phyloP scores from a whole-genome alignment of 1,140 invertebrate genomes.

The Mactra quadrangularis region DNA sequence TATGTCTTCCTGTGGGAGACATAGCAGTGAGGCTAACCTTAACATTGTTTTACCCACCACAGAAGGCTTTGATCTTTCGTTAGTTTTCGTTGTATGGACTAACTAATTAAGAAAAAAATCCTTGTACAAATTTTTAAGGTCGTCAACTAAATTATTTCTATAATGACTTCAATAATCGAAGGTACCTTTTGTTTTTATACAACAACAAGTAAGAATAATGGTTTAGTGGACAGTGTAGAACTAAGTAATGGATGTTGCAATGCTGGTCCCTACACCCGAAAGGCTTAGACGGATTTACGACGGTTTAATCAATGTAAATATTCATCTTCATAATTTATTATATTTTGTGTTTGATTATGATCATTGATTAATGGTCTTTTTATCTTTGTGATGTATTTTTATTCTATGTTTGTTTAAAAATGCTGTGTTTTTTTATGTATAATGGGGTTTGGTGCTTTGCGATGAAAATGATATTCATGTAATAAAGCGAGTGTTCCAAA shows the following conservation, averaged over 20 bases:
- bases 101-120: constrained; percentile 1
- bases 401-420: no score
- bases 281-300: constrained; percentile 52
- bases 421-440: no score
- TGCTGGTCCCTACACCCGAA: constrained; percentile 51
- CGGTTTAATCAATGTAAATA: constrained; percentile 36
- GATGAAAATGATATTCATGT: no score
- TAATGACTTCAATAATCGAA: constrained; percentile 43
- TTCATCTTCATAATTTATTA: background rate
- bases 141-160: constrained; percentile 28
- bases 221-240: background rate
- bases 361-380: no score
- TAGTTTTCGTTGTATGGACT: background rate
- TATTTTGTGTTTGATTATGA: no score
- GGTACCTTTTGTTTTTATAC: constrained; percentile 39
- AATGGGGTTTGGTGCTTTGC: no score
- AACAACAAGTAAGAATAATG: constrained; percentile 1
- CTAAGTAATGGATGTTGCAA: constrained; percentile 37
- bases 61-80: constrained; percentile 4
- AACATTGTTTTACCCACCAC: background rate
- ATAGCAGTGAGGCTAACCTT: constrained; percentile 1
- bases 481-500: no score
- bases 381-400: no score
- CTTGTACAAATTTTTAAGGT: background rate
- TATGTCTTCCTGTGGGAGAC: constrained; percentile 29